Evolutionary conservation across 2,888 invertebrate genomes (phyloP), one percentile per base, ranked within the genome.

Genomic region (Cephus sareptanus): DNA sequence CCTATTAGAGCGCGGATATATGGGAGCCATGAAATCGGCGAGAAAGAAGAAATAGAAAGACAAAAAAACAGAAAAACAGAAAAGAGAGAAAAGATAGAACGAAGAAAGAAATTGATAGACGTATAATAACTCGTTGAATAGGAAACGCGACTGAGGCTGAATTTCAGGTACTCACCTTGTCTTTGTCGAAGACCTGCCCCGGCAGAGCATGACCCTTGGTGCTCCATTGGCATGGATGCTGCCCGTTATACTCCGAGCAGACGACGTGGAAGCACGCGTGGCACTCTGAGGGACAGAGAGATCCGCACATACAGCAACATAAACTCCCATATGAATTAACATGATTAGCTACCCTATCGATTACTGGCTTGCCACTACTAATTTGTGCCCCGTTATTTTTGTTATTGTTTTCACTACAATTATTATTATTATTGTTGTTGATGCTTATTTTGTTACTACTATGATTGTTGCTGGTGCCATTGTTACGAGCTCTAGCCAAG

Each of bases 241-340:
- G 89, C 81, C 86, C 86, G 86, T 85, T 87, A 87, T 86, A 89
- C 81, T 90, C 89, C 83, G 89, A 85, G 92, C 94, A 94, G 86
- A 93, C 92, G 88, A 92, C 92, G 92, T 94, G 94, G 92, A 94
- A 94, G 92, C 94, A 94, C 88, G 93, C 93, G 91, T 94, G 93
- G 91, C 94, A 94, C 92, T 94, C 94, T 94, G 93, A 89, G 86
- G 94, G 93, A 91, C 93, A 94, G 88, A 93, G 91, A 90, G 93
- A 92, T 89, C 93, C 93, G 91, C 94, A 94, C 92, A 93, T 93
- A 92, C 94, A 94, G 91, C 94, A 94, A 92, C 94, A 94, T 69
- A 83, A 82, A 84, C 81, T 86, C 23, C 69, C 80, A 76, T 33
- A 33, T 12, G 30, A 70, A 6, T 33, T 33, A 33, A 33, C 70